Conservation (phyloP, 2,797 vertebrate genomes). For the Aeoliscus strigatus region DNA sequence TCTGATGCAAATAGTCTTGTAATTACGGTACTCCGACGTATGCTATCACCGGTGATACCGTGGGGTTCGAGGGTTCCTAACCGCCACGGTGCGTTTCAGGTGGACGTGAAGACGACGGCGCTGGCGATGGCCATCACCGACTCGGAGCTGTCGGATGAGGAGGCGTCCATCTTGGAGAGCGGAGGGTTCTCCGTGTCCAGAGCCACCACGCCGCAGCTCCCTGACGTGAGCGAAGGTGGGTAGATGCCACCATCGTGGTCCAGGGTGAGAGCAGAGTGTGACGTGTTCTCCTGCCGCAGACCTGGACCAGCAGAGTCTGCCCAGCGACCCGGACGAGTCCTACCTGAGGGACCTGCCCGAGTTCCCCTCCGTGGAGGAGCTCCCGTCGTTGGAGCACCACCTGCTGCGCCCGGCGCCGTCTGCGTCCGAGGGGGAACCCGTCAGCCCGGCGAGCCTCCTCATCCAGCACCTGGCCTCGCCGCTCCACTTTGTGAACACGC, state of each 20-base stretch:
- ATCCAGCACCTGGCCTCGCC: slow-evolving; percentile 85
- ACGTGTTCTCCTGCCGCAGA: slow-evolving; percentile 73
- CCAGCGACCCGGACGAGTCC: slow-evolving; percentile 86
- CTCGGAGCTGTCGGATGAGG: slow-evolving; percentile 95
- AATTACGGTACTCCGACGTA: no score
- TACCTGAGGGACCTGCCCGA: slow-evolving; percentile 84
- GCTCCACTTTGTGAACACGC: slow-evolving; percentile 96
- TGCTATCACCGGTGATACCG: no score
- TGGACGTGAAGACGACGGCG: slow-evolving; percentile 94
- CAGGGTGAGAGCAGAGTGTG: neutral
- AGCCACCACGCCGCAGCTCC: slow-evolving; percentile 94
- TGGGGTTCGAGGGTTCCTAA: no score
- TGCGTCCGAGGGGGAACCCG: slow-evolving; percentile 33
- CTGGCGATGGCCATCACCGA: slow-evolving; percentile 97
- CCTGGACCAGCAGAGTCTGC: slow-evolving; percentile 90
- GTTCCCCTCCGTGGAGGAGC: slow-evolving; percentile 82
- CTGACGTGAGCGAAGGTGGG: slow-evolving; percentile 93
- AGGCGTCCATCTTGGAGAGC: slow-evolving; percentile 95
- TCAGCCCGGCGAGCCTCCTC: slow-evolving; percentile 71
- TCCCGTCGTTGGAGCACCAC: slow-evolving; percentile 73
- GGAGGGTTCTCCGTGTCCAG: slow-evolving; percentile 96
- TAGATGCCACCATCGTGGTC: slow-evolving; percentile 49
- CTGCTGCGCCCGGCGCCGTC: slow-evolving; percentile 58
- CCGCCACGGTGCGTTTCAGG: no score
- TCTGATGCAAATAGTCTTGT: no score